A percentile compares a stretch with the other conserved stretches of the same genome.
Evolutionary conservation across 1,140 invertebrate genomes (phyloP).

Genomic region (Magallana gigas): DNA sequence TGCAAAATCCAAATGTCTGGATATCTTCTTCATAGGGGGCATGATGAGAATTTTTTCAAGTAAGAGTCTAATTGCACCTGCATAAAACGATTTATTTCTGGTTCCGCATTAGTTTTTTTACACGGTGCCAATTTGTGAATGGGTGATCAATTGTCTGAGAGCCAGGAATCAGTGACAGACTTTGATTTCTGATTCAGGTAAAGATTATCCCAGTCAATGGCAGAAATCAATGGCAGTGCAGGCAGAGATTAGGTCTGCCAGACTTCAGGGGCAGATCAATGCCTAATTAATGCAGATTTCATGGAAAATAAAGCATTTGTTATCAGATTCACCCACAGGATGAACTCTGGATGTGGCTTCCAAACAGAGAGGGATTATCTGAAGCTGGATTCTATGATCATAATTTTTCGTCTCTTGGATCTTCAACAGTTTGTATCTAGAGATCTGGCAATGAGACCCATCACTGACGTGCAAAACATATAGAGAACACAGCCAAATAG

Average conservation of each 20-base stretch:
- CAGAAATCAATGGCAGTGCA: background rate
- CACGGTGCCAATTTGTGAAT: constrained; percentile 19
- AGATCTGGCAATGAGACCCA: background rate
- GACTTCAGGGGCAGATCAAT: constrained; percentile 23
- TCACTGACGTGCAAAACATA: background rate
- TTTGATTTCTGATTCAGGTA: background rate
- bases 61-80: constrained; percentile 1
- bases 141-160: background rate
- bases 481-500: background rate
- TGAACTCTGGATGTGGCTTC: background rate
- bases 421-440: background rate
- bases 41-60: background rate
- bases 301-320: background rate
- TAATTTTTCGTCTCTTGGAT: background rate
- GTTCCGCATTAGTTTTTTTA: background rate
- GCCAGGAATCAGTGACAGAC: background rate
- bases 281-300: constrained; percentile 23
- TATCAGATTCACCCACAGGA: constrained; percentile 27
- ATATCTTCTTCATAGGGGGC: too few relatives aligned
- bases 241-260: background rate
- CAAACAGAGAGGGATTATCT: background rate
- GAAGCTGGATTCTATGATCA: background rate
- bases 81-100: background rate
- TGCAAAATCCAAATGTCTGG: too few relatives aligned
- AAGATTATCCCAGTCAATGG: background rate